Evolutionary conservation across 53 echinoderm and acorn worm species (phyloP), one percentile per base, ranked within the genome.

Genomic region (Crossaster papposus): DNA sequence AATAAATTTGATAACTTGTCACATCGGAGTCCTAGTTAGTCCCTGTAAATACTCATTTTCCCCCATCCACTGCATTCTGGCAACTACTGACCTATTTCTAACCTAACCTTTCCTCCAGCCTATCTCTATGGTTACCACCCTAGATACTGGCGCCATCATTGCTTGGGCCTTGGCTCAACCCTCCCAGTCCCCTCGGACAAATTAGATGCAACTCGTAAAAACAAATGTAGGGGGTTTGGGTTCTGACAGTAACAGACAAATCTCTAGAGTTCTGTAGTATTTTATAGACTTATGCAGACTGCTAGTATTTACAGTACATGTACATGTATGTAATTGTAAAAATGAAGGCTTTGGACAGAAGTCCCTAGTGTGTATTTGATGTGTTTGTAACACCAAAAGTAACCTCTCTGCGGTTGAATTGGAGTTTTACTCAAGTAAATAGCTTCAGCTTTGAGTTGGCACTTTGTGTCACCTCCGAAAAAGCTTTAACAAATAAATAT

Each of bases 41-140:
- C 28, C 22, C 68, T 20, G 68, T 28, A 51, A 26, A 24, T 78
- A 34, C 55, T 23, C 17, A 52, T n/a, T 18, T 79, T 24, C 51
- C n/a, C 29, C 13, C 29, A 78, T 78, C 31, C 24, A 4, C 79
- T 54, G 54, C 79, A 30, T 78, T 18, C 12, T 64, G 64, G 62
- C 34, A 64, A 20, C 5, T 24, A 14, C 12, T 84, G 84, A 84
- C 84, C 84, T 84, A 84, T 72, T 84, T 84, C 32, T 4, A 30
- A 36, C 11, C 50, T 54, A 72, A 84, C 84, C 84, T 72, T 52
- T 33, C 31, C 33, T 33, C 20, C 0, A 63, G 81, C 31, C 33
- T 22, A 30, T 81, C 20, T 58, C 81, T 52, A 34, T 54, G 70
- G 83, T 29, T 65, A 51, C 83, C 29, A 23, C 83, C 30, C 4